phyloP scores from a whole-genome alignment of 2,888 invertebrate species.

The Drosophila birchii region DNA sequence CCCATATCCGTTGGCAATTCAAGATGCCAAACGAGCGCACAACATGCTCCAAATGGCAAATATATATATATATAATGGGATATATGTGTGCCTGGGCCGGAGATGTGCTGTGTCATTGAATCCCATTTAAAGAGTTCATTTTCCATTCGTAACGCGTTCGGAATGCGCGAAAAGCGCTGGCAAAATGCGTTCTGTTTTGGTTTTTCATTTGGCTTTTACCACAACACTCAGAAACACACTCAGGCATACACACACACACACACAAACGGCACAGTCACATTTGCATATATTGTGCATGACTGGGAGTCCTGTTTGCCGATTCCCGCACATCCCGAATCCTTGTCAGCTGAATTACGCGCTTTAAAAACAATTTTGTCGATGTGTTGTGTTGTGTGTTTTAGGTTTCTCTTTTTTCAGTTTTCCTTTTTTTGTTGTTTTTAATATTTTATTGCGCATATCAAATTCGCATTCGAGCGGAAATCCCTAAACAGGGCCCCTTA shows the following conservation, averaged over 20 bases:
- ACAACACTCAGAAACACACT: conserved; percentile 13
- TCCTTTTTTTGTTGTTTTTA: conserved; percentile 20
- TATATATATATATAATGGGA: not conserved
- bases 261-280: conserved; percentile 7
- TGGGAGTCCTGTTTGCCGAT: conserved; percentile 7
- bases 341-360: conserved; percentile 70
- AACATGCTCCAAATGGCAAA: conserved; percentile 10
- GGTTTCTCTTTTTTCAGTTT: conserved; percentile 38
- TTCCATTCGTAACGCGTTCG: conserved; percentile 67
- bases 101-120: conserved; percentile 47
- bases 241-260: conserved; percentile 5
- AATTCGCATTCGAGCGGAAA: conserved; percentile 78
- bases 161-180: conserved; percentile 54
- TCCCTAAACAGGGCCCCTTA: conserved; percentile 69
- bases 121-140: conserved; percentile 72
- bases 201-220: conserved; percentile 48
- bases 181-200: conserved; percentile 48
- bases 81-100: not conserved
- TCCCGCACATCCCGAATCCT: conserved; percentile 16
- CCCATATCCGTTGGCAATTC: conserved; percentile 30
- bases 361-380: conserved; percentile 77
- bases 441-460: conserved; percentile 80
- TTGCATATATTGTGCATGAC: conserved; percentile 37
- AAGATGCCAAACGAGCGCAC: conserved; percentile 28
- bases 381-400: conserved; percentile 37